Evolutionary conservation across 2,113 vertebrate genomes (phyloP).

Genomic region (Eidolon helvum): DNA sequence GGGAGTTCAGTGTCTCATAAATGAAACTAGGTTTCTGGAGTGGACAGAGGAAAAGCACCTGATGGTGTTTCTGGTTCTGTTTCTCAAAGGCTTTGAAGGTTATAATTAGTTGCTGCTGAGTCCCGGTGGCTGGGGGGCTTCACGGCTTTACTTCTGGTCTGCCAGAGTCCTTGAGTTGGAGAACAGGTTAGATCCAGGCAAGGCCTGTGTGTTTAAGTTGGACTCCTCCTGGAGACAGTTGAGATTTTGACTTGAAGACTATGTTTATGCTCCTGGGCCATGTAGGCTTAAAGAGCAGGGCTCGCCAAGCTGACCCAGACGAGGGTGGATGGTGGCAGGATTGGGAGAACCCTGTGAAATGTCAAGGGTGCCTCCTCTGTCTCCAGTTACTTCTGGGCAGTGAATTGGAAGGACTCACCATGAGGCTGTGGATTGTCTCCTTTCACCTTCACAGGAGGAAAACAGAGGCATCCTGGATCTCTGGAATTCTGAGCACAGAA

Average conservation of each 20-base stretch:
- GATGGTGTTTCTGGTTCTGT: slow-evolving; percentile 69
- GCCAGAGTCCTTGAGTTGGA: slow-evolving; percentile 10
- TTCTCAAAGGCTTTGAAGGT: slow-evolving; percentile 75
- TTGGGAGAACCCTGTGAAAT: neutral
- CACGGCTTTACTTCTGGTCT: slow-evolving; percentile 75
- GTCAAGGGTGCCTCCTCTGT: neutral
- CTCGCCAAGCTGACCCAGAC: neutral
- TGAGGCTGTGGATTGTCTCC: neutral
- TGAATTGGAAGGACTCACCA: neutral
- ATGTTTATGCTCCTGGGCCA: neutral
- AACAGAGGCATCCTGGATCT: neutral
- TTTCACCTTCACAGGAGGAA: neutral
- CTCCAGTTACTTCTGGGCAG: neutral
- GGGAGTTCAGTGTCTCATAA: slow-evolving; percentile 47
- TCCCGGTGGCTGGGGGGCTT: slow-evolving; percentile 32
- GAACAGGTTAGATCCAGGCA: slow-evolving; percentile 29
- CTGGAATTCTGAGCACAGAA: neutral
- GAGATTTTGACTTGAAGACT: slow-evolving; percentile 47
- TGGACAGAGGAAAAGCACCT: slow-evolving; percentile 58
- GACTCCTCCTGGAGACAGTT: neutral
- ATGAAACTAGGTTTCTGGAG: slow-evolving; percentile 72
- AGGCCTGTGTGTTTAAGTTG: slow-evolving; percentile 31
- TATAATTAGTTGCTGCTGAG: slow-evolving; percentile 76
- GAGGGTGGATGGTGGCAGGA: neutral
- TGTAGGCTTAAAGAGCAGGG: neutral